Evolutionary conservation across 2,113 vertebrate species (phyloP), one percentile per base, ranked within the genome.

Genomic region (Calyptommatus sinebrachiatus): DNA sequence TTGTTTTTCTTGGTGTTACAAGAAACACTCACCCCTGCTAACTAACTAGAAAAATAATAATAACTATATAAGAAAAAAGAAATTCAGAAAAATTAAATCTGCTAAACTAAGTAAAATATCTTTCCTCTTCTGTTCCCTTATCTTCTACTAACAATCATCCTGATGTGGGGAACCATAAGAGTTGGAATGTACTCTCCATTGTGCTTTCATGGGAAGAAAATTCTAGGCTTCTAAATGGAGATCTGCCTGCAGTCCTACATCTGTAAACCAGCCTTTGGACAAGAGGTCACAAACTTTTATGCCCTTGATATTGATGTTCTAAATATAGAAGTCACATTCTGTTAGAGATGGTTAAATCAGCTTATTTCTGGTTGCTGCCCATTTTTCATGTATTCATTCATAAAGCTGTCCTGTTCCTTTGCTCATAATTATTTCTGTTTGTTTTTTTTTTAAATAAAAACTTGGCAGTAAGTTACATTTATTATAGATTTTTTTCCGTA

Each of bases 171-270:
- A 35, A 35, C 70, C 12, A 24, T 45, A 50, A 48, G 48, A 72
- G 14, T 5, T 48, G 29, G n/a, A 14, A n/a, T 53, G 7, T n/a
- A n/a, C n/a, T 12, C 22, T 35, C 22, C 46, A 41, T 46, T 46
- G 41, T 41, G 50, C 35, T 70, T 35, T 61, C 35, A 71, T 70
- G 46, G 29, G 57, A 3, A 79, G 8, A 60, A 41, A 48, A 60
- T 67, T 50, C 46, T 16, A 74, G 71, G 46, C 24, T 80, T 67
- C 71, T 29, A 67, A 80, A 74, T 28, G 48, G 63, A 50, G 22
- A 68, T 60, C 20, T 68, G 16, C 31, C 26, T 68, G 31, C 62
- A 74, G 48, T 60, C 68, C 29, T 21, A 41, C 11, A 74, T 60
- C 71, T 80, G 28, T 68, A 35, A 68, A 24, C n/a, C 29, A 69